Base-by-base conservation (phyloP, 2,113 vertebrate genomes). In the Hucho hucho region DNA sequence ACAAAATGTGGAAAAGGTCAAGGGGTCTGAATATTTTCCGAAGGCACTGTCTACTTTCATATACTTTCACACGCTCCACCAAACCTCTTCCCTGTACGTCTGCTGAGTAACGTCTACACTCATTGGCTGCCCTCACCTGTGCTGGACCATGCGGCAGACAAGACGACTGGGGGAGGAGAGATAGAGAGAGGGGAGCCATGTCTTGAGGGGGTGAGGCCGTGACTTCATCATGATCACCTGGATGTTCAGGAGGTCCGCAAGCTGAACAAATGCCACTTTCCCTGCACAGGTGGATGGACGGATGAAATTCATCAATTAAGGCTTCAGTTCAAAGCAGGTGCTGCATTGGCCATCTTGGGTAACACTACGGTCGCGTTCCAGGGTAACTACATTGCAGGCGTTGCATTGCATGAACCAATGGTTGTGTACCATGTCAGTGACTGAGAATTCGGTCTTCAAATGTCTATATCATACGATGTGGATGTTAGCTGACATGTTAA, bases 231-330 rank as follows among this genome's bases (percentile, higher is more conserved):
- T 93, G 65, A 98, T 92, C 59, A 98, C 95, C 79, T 95, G 94
- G 70, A 98, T 98, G 86, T 98, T 97, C 78, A 99, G 91, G 16
- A 99, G 95, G 85, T 98, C 96, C 9, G 96, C 94, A 74, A 98
- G 88, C 70, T 95, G 95, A 4, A 96, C 82, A 71, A 99, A 98
- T 4, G 93, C 93, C 69, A 89, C 77, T 84, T 95, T 97, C 74
- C 95, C 97, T 98, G 88, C 16, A 18, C 13, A 53, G 49, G 49
- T 53, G 49, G 14, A 18, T 53, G 49, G 4, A 53, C 1, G 4
- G 49, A 18, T 18, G 32, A 80, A 75, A 74, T 65, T 7, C 6
- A 64, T 64, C 9, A 28, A 65, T 65, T 3, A 16, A 64, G 22
- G 25, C 11, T 25, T 64, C 22, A 64, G 37, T 9, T 12, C 37